Evolutionary conservation across 2,888 invertebrate genomes (phyloP), one percentile per base, ranked within the genome.

Genomic region (Uloborus plumipes): DNA sequence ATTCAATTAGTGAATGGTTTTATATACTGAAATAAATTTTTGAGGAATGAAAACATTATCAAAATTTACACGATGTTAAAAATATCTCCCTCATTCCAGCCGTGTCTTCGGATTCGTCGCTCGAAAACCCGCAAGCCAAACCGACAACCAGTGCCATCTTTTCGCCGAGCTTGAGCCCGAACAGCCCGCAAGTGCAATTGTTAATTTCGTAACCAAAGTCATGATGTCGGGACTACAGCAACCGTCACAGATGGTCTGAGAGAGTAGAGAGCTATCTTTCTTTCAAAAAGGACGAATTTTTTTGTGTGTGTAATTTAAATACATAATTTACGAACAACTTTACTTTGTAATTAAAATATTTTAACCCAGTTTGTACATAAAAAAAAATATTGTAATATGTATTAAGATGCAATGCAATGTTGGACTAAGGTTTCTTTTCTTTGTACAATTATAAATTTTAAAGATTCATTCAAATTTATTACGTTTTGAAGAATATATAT

Each of bases 81-180:
- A 39, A 39, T 39, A 39, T 39, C 14, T 39, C 22, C 9, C 14
- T 39, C 22, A 58, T 20, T 16, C 86, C 90, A 96, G 95, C 88
- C 93, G 95, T 86, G 94, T 96, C 87, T 99, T 99, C 89, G 99
- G 98, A 69, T 98, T 98, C 90, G 97, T 99, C 86, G 97, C 98
- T 39, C 92, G 95, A 88, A 93, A 95, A 90, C 93, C 94, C 61
- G 94, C 95, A 75, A 94, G 94, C 86, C 92, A 92, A 86, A 92
- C 93, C 66, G 97, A 98, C 90, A 99, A 99, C 91, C 95, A 97
- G 90, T 98, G 98, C 90, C 98, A 98, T 91, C 92, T 99, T 86
- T 98, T 99, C 90, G 97, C 97, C 26, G 98, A 99, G 89, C 91
- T 97, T 84, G 97, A 98, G 88, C 94, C 96, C 0, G 95, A 96